Conservation (phyloP, 2,113 vertebrate genomes). For the Rhea americana region DNA sequence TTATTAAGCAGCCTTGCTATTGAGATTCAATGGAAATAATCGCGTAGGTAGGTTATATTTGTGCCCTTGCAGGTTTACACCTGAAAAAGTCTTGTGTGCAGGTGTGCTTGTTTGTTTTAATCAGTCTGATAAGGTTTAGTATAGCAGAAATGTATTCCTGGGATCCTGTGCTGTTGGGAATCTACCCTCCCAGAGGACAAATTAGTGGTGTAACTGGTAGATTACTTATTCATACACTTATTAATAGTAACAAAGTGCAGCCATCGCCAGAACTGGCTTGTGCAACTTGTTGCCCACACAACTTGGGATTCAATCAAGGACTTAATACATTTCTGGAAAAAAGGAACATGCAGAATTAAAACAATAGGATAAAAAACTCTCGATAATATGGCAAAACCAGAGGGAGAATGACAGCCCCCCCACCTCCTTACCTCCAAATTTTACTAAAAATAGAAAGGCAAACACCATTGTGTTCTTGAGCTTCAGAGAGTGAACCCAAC, state of each 20-base stretch:
- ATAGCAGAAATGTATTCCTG: not conserved
- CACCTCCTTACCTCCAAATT: too few species aligned
- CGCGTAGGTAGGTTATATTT: not conserved
- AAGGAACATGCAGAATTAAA: not conserved
- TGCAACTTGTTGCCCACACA: not conserved
- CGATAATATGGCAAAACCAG: not conserved
- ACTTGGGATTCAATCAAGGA: not conserved
- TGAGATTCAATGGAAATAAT: not conserved
- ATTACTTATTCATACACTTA: not conserved
- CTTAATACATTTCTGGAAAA: not conserved
- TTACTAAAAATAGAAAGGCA: not conserved
- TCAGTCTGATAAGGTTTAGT: not conserved
- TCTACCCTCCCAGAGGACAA: not conserved
- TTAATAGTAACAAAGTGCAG: not conserved
- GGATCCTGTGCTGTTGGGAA: not conserved
- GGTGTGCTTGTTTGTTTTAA: not conserved
- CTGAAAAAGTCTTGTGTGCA: not conserved
- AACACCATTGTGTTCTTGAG: not conserved
- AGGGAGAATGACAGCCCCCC: not conserved
- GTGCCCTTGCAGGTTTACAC: not conserved
- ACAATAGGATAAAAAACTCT: not conserved
- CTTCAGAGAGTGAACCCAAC: not conserved
- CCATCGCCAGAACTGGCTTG: not conserved
- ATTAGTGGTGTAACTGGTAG: not conserved
- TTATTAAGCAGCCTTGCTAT: not conserved